phyloP scores from a whole-genome alignment of 1,140 invertebrate genomes.

The Euschistus heros region DNA sequence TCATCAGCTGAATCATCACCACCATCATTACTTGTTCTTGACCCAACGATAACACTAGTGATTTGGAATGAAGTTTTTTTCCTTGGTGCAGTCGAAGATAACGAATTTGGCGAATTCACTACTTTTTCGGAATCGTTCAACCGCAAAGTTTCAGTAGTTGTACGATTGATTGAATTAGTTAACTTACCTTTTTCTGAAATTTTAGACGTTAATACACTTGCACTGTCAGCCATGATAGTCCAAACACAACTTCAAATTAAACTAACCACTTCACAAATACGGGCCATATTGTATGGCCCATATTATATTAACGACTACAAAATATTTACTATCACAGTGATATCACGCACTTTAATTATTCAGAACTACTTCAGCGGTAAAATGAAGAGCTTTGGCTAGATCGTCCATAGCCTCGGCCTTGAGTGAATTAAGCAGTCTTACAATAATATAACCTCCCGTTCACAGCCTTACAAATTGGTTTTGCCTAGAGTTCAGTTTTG shows the following conservation, averaged over 20 bases:
- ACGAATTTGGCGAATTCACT: slow-evolving; percentile 24
- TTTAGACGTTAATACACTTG: slow-evolving; percentile 28
- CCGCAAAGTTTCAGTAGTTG: slow-evolving; percentile 30
- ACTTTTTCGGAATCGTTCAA: slow-evolving; percentile 27
- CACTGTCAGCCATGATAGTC: slow-evolving; percentile 31
- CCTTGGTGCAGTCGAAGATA: slow-evolving; percentile 32
- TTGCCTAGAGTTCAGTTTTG: too few relatives aligned
- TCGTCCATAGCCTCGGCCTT: slow-evolving; percentile 25
- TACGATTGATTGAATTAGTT: slow-evolving; percentile 29
- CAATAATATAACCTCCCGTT: slow-evolving; percentile 28
- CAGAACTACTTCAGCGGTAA: slow-evolving; percentile 11
- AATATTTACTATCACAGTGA: neutral
- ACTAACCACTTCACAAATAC: slow-evolving; percentile 19
- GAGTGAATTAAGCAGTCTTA: slow-evolving; percentile 22
- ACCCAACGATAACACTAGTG: slow-evolving; percentile 73
- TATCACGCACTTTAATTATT: neutral
- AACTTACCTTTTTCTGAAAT: slow-evolving; percentile 29
- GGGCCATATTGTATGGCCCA: slow-evolving; percentile 21
- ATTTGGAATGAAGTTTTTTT: slow-evolving; percentile 89
- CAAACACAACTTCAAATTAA: slow-evolving; percentile 19
- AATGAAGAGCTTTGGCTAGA: slow-evolving; percentile 17
- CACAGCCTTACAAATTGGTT: neutral
- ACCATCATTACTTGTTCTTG: slow-evolving; percentile 67
- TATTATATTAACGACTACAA: slow-evolving; percentile 2
- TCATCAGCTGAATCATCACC: slow-evolving; percentile 88